phyloP scores from a whole-genome alignment of 2,888 invertebrate genomes.

The Vanessa cardui region DNA sequence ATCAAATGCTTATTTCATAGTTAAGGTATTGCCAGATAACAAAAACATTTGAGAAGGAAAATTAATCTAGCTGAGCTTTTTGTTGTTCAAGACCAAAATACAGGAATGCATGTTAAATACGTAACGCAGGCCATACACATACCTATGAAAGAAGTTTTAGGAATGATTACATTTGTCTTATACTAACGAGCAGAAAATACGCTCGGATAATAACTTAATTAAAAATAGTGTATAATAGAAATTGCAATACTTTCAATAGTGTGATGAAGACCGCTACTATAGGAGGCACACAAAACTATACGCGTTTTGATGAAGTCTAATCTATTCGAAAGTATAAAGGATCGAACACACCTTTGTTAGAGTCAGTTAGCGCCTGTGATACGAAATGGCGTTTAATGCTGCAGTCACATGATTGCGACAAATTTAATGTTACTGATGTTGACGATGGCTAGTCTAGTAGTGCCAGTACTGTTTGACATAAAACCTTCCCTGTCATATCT shows the following conservation, averaged over 20 bases:
- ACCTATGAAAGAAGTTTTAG: slow-evolving; percentile 37
- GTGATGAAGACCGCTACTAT: slow-evolving; percentile 21
- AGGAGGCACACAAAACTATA: slow-evolving; percentile 27
- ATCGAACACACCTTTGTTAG: neutral
- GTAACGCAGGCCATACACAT: slow-evolving; percentile 19
- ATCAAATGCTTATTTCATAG: slow-evolving; percentile 27
- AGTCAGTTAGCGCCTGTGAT: neutral
- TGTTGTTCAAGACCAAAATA: neutral
- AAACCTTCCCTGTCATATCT: too few relatives aligned
- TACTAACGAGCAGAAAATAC: slow-evolving; percentile 28
- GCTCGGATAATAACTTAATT: slow-evolving; percentile 26
- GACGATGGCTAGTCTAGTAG: neutral
- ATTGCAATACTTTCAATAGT: slow-evolving; percentile 23
- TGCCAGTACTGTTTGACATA: neutral
- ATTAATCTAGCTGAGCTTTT: neutral
- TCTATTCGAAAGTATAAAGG: slow-evolving; percentile 29
- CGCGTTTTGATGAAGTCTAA: slow-evolving; percentile 8
- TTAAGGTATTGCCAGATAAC: slow-evolving; percentile 5
- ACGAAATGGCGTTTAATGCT: neutral
- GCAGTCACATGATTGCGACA: neutral
- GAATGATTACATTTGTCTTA: slow-evolving; percentile 41
- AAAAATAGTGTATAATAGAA: slow-evolving; percentile 18
- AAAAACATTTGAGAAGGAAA: neutral
- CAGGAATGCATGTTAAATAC: neutral
- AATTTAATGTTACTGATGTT: neutral